These are phyloP conservation scores for Struthidea cinerea DNA, from an alignment of 2,113 vertebrate genomes.

Conservation along the genomic window DNA sequence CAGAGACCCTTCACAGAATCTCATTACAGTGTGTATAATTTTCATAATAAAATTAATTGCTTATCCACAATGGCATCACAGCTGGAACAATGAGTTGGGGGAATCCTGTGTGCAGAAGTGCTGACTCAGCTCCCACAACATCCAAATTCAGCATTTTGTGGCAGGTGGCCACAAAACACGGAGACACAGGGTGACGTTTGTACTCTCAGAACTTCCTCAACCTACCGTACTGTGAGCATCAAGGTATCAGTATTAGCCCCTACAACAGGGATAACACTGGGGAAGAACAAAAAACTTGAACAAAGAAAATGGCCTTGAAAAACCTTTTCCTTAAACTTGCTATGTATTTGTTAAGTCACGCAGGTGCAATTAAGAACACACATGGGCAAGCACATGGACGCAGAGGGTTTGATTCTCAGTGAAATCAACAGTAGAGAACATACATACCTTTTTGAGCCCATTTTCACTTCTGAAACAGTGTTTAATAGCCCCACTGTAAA, in stretches of 20 bases:
- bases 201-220: not conserved
- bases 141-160: not conserved
- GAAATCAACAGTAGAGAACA: not conserved
- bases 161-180: not conserved
- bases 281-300: not conserved
- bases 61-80: not conserved
- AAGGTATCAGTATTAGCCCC: too few species aligned
- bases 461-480: not conserved
- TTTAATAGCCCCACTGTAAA: not conserved
- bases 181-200: not conserved
- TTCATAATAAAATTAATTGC: not conserved
- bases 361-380: not conserved
- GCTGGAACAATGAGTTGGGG: not conserved
- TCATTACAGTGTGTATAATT: not conserved
- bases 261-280: rapidly evolving
- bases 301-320: not conserved
- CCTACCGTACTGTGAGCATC: not conserved
- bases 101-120: not conserved
- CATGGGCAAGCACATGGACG: not conserved
- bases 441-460: not conserved
- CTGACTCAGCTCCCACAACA: not conserved
- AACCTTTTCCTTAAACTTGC: not conserved
- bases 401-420: not conserved
- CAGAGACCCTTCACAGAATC: not conserved
- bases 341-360: not conserved